Evolutionary conservation across 2,888 invertebrate genomes (phyloP).

Genomic region (Xylophagus ater): DNA sequence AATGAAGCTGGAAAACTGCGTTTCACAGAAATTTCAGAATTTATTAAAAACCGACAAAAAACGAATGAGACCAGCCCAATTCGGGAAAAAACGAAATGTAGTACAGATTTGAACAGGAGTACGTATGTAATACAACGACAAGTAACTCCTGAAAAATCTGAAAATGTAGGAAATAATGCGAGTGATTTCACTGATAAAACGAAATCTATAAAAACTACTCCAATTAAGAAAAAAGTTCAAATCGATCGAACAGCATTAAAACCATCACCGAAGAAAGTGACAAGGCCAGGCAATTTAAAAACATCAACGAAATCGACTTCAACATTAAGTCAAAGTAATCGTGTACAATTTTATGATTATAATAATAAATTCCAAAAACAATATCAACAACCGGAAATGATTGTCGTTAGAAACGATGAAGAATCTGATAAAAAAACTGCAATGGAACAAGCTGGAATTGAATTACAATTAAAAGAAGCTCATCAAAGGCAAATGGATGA

Average conservation of each 20-base stretch:
- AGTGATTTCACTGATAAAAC: too few relatives aligned
- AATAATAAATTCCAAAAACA: conserved; percentile 38
- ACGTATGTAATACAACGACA: not conserved
- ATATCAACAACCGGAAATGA: conserved; percentile 28
- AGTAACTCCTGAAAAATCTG: conserved; percentile 5
- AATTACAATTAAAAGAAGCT: conserved; percentile 13
- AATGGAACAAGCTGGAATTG: conserved; percentile 29
- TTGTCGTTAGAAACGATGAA: conserved; percentile 31
- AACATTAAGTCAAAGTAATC: not conserved
- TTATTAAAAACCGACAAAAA: conserved; percentile 19
- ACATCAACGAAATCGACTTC: conserved; percentile 1
- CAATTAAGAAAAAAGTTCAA: too few relatives aligned
- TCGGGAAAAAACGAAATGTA: not conserved
- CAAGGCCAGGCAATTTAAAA: too few relatives aligned
- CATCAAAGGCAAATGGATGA: conserved; percentile 18
- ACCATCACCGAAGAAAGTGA: too few relatives aligned
- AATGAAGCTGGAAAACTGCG: conserved; percentile 19
- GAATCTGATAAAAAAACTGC: conserved; percentile 21
- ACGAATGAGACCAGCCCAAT: not conserved
- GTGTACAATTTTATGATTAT: conserved; percentile 42
- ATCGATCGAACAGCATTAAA: too few relatives aligned
- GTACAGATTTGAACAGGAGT: not conserved
- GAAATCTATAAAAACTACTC: not conserved
- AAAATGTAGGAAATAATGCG: too few relatives aligned
- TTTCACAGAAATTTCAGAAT: conserved; percentile 30